phyloP scores from a whole-genome alignment of 2,888 invertebrate species.

The Iselma pallidipennis region DNA sequence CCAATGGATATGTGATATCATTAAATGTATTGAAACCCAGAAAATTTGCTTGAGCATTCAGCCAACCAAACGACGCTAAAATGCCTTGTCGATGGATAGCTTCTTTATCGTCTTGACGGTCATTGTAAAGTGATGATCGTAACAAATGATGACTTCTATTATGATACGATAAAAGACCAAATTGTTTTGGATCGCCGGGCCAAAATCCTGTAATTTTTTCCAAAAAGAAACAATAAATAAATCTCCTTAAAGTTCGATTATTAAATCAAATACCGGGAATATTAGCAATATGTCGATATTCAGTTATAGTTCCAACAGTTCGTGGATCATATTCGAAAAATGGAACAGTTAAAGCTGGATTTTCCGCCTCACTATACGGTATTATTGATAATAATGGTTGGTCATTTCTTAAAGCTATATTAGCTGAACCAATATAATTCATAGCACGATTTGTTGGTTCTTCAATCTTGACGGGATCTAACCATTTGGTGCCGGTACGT shows the following conservation, averaged over 20 bases:
- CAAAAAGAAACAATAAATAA: neutral
- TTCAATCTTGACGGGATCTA: slow-evolving; percentile 56
- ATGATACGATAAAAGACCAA: slow-evolving; percentile 77
- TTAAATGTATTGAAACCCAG: slow-evolving; percentile 90
- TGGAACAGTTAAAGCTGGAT: slow-evolving; percentile 63
- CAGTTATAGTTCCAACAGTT: slow-evolving; percentile 61
- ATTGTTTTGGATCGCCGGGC: slow-evolving; percentile 79
- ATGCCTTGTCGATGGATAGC: slow-evolving; percentile 76
- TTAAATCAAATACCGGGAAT: slow-evolving; percentile 66
- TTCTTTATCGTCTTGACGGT: slow-evolving; percentile 61
- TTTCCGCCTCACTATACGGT: slow-evolving; percentile 61
- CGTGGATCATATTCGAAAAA: slow-evolving; percentile 65
- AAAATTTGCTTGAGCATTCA: slow-evolving; percentile 77
- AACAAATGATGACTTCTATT: slow-evolving; percentile 64
- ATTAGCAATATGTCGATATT: slow-evolving; percentile 69
- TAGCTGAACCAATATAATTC: slow-evolving; percentile 72
- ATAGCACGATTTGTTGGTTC: slow-evolving; percentile 68
- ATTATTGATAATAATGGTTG: slow-evolving; percentile 71
- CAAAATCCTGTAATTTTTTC: slow-evolving; percentile 68
- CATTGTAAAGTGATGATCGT: slow-evolving; percentile 58
- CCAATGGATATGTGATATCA: slow-evolving; percentile 89
- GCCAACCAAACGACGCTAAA: slow-evolving; percentile 78
- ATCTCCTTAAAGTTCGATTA: too few relatives aligned
- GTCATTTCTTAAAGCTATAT: slow-evolving; percentile 70
- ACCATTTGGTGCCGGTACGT: slow-evolving; percentile 44